phyloP scores from a whole-genome alignment of 2,888 invertebrate genomes.

The Andrena bicolor region DNA sequence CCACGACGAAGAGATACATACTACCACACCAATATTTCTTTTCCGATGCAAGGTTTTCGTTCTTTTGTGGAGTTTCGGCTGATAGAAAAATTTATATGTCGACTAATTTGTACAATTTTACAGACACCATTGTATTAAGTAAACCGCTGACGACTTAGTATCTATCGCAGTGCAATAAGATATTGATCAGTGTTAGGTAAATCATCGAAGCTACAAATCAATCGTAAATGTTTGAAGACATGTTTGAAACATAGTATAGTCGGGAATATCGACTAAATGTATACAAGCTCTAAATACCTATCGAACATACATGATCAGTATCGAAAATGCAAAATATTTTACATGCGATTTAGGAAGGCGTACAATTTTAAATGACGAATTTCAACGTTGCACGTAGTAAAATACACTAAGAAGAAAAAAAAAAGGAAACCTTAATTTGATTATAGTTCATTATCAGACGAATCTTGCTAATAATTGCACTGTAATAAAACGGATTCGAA shows the following conservation, averaged over 20 bases:
- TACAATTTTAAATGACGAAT: constrained; percentile 60
- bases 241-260: constrained; percentile 45
- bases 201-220: constrained; percentile 38
- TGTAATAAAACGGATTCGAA: constrained; percentile 58
- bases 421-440: constrained; percentile 35
- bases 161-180: constrained; percentile 50
- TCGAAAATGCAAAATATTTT: constrained; percentile 76
- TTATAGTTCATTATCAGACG: constrained; percentile 39
- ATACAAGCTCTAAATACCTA: constrained; percentile 53
- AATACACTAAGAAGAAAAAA: constrained; percentile 32
- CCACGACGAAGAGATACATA: constrained; percentile 34
- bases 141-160: constrained; percentile 34
- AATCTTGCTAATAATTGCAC: constrained; percentile 68
- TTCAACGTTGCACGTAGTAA: constrained; percentile 35
- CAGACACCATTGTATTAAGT: constrained; percentile 48
- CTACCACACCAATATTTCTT: constrained; percentile 42
- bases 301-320: constrained; percentile 64
- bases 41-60: constrained; percentile 35
- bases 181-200: constrained; percentile 30
- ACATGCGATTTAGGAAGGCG: constrained; percentile 74
- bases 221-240: constrained; percentile 35
- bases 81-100: constrained; percentile 65
- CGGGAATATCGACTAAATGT: constrained; percentile 43
- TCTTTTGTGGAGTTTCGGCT: constrained; percentile 27
- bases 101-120: constrained; percentile 67